Conservation (phyloP, 2,888 invertebrate genomes). For the Philonicus albiceps region DNA sequence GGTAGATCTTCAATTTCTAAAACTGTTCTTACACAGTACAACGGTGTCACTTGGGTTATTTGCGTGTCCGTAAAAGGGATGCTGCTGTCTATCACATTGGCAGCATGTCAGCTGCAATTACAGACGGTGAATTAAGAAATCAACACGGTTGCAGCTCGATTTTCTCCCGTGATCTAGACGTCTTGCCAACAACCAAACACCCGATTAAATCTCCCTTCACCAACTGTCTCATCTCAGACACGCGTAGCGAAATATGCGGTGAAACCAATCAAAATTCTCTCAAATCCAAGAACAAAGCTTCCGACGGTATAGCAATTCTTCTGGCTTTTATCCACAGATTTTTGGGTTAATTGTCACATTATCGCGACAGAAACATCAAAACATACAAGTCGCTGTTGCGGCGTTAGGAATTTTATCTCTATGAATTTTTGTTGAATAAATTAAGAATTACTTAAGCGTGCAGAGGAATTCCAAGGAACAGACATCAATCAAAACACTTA, state of each 20-base stretch:
- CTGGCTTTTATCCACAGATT: not conserved
- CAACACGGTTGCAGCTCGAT: not conserved
- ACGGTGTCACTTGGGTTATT: not conserved
- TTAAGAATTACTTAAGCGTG: not conserved
- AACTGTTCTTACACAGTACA: not conserved
- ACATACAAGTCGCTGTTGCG: not conserved
- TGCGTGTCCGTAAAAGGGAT: not conserved
- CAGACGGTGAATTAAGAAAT: not conserved
- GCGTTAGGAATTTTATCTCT: not conserved
- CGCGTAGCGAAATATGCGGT: not conserved
- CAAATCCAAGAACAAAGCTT: slow-evolving; percentile 6
- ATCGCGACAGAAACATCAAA: not conserved
- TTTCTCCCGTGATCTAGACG: not conserved
- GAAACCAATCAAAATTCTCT: not conserved
- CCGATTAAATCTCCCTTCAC: not conserved
- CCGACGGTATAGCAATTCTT: not conserved
- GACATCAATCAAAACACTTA: slow-evolving; percentile 8
- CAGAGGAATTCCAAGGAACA: not conserved
- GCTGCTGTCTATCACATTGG: not conserved
- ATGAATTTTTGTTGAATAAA: not conserved
- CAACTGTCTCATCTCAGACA: not conserved
- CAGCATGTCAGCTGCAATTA: not conserved
- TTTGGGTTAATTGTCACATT: slow-evolving; percentile 13
- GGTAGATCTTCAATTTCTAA: not conserved
- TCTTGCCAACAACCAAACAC: not conserved